Conservation (phyloP, 2,113 vertebrate genomes). For the Sisor rabdophorus region DNA sequence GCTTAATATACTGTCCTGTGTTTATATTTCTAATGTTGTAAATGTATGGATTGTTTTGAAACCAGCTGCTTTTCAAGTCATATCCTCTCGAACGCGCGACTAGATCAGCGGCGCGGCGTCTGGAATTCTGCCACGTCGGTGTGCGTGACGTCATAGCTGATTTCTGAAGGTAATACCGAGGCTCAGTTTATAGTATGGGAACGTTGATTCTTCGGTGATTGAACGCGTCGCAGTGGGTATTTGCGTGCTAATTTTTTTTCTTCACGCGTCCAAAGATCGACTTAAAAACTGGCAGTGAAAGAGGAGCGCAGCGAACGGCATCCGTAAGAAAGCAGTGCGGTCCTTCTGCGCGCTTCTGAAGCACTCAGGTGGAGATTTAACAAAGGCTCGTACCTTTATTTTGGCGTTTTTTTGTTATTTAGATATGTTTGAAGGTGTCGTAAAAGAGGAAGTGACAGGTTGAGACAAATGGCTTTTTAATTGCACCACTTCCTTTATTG, state of each 20-base stretch:
- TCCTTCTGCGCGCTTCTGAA: not conserved
- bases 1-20: too few relatives aligned
- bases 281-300: not conserved
- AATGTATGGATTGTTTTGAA: not conserved
- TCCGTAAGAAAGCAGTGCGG: not conserved
- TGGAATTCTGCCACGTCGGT: constrained; percentile 19
- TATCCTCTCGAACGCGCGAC: not conserved
- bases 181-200: not conserved
- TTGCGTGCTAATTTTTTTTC: not conserved
- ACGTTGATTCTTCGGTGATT: not conserved
- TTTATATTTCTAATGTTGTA: too few relatives aligned
- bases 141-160: constrained; percentile 12
- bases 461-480: not conserved
- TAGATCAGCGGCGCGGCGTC: constrained; percentile 2
- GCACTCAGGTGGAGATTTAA: not conserved
- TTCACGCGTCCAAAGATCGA: not conserved
- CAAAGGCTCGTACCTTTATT: not conserved
- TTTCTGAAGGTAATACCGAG: constrained; percentile 25
- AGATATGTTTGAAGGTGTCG: not conserved
- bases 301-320: not conserved
- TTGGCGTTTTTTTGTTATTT: not conserved
- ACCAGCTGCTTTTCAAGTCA: not conserved
- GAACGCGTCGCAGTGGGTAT: not conserved
- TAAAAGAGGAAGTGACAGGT: not conserved
- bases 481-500: not conserved